Evolutionary conservation across 2,113 vertebrate species (phyloP), one percentile per base, ranked within the genome.

Genomic region (Dasyurus viverrinus): DNA sequence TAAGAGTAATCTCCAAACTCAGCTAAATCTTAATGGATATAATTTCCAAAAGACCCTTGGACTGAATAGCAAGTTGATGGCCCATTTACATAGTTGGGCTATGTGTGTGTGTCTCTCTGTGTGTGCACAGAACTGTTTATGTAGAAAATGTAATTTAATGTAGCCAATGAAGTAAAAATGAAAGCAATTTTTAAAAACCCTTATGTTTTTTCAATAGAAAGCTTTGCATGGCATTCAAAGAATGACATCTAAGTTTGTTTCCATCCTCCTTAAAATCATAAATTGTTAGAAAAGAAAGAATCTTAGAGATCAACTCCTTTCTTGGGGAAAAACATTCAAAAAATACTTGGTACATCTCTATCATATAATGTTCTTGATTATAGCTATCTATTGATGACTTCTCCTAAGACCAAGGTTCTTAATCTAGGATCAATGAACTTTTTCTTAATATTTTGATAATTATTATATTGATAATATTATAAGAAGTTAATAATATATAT

Each of bases 11-110:
- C 52, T 89, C 76, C 94, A n/a, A 93, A 90, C 26, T 76, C 94
- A 95, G 96, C 89, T 90, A 53, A 60, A 92, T 95, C 91, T 90
- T 89, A 94, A 68, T 48, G 47, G 57, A 36, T 90, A 22, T 90
- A 92, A 91, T 96, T 97, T 94, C 91, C 91, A 89, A 36, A 47
- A 27, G 68, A n/a, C 11, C 55, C 3, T 91, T 26, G 54, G 48
- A 60, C 36, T 42, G 47, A 92, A 92, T 30, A 53, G 54, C 26
- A 53, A 91, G 94, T 8, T 0, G 36, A 90, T 36, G 52, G 2
- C 50, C 54, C n/a, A 12, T 94, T 91, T 96, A 48, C 90, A 60
- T 46, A 89, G 11, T 16, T 57, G 23, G 60, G 23, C 3, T 90
- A 25, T 90, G 89, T 30, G 47, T 25, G 24, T 90, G 27, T 50